These are phyloP conservation scores for Ivindomyrus marchei DNA, from an alignment of 2,113 vertebrate species.

Conservation along the genomic window DNA sequence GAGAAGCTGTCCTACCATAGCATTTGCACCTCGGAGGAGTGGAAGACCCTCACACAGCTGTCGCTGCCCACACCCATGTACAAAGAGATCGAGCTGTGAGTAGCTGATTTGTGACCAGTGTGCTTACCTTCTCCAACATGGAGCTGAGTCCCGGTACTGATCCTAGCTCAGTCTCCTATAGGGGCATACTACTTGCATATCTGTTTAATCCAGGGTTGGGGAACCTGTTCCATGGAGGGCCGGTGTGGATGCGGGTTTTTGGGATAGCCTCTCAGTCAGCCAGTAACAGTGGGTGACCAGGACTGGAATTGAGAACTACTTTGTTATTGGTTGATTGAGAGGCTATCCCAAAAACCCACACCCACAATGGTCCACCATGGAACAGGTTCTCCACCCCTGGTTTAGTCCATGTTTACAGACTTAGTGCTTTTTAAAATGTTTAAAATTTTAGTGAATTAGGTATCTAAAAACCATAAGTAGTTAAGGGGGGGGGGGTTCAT, in stretches of 20 bases:
- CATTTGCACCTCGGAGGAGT: slow-evolving; percentile 93
- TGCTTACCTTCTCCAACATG: neutral
- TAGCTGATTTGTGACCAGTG: neutral
- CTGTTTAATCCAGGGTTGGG: neutral
- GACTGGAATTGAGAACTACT: too few relatives aligned
- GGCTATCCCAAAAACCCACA: too few relatives aligned
- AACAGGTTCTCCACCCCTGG: too few relatives aligned
- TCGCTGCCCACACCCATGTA: slow-evolving; percentile 75
- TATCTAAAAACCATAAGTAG: neutral
- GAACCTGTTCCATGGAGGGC: too few relatives aligned
- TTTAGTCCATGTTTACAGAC: neutral
- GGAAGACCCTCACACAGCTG: slow-evolving; percentile 83
- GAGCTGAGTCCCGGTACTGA: neutral
- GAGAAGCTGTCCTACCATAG: slow-evolving; percentile 97
- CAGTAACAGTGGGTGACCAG: too few relatives aligned
- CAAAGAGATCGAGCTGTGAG: slow-evolving; percentile 89
- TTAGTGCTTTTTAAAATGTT: too few relatives aligned
- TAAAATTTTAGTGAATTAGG: neutral
- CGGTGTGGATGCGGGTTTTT: too few relatives aligned
- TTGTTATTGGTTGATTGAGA: too few relatives aligned
- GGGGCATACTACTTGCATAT: neutral
- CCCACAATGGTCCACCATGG: too few relatives aligned
- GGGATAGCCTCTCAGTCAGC: too few relatives aligned
- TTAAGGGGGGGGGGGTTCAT: neutral
- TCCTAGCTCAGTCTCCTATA: neutral